Percentiles rank a stretch among this genome's conserved stretches.
Conservation (phyloP, 2,797 vertebrate genomes). For the Taeniopygia guttata region DNA sequence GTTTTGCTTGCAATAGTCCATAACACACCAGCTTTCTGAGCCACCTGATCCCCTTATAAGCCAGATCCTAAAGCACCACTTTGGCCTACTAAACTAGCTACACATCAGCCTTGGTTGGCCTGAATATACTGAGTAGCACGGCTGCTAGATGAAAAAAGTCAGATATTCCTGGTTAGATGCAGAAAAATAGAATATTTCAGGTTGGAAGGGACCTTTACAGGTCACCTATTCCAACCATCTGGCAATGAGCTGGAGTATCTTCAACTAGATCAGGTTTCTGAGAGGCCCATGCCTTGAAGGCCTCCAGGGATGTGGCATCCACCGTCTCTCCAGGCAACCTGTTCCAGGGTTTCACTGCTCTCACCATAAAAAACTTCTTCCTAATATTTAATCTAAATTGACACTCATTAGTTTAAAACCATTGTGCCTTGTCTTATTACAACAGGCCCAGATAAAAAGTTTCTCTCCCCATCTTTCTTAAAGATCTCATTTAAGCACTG, state of each 20-base stretch:
- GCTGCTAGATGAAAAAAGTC: not conserved
- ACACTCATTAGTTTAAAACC: not conserved
- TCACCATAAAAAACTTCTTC: not conserved
- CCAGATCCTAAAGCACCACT: not conserved
- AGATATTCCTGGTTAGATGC: not conserved
- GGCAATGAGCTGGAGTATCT: not conserved
- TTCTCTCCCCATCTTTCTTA: not conserved
- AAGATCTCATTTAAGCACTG: not conserved
- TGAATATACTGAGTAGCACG: not conserved
- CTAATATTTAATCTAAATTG: not conserved
- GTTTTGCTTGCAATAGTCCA: not conserved
- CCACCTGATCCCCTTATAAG: not conserved
- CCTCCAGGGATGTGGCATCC: not conserved
- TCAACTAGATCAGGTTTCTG: not conserved
- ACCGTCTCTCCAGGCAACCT: not conserved
- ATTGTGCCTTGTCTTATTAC: not conserved
- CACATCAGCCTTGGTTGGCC: not conserved
- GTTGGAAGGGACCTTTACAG: not conserved
- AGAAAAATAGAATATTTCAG: not conserved
- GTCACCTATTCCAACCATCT: not conserved
- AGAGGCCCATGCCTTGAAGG: not conserved
- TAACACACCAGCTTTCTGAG: not conserved
- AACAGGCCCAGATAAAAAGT: not conserved
- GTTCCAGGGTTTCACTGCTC: not conserved
- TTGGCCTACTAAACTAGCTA: not conserved